Evolutionary conservation across 2,113 vertebrate genomes (phyloP), one percentile per base, ranked within the genome.

Genomic region (Chaetorhynchus papuensis): DNA sequence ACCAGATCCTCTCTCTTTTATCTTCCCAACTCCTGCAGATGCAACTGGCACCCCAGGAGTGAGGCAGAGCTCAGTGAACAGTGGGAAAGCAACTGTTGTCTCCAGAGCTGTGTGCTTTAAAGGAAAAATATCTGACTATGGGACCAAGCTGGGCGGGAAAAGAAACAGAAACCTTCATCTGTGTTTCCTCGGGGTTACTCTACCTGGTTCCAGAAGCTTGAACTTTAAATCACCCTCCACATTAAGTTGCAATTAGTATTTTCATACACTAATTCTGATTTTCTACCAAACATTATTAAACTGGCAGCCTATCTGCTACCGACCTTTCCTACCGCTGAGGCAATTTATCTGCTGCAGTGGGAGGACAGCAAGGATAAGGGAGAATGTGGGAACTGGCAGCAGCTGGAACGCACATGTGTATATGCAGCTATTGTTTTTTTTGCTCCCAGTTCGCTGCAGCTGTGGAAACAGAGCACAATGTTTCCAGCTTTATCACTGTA

Each of bases 351-450:
- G 47, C 27, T 57, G 26, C 24, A 30, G 11, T 7, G 26, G 28
- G 69, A 92, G 35, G 39, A 66, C 47, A 86, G 68, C 60, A 53
- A 64, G 85, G 60, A 44, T 20, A 47, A 44, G 52, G 60, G 44
- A 70, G 80, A 83, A 78, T 1, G 37, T 65, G 81, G 84, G 57
- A 91, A 79, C 2, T 18, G 3, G 41, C 86, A 81, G 83, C 95
- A 97, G 86, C 91, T 96, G 94, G 91, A 87, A 87, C 30, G 59
- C 94, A 96, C 33, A 76, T 93, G 93, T 88, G 69, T 37, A 9
- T 17, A 15, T 28, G 61, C 37, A 50, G 44, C 82, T 78, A 89
- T 95, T 96, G 71, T 77, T 95, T 86, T 33, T 80, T 59, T 66
- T 89, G 93, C 90, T 80, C 68, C 41, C 35, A 37, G 78, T 57